These are phyloP conservation scores for Sminthopsis crassicaudata DNA, from an alignment of 2,113 vertebrate genomes.

Conservation along the genomic window DNA sequence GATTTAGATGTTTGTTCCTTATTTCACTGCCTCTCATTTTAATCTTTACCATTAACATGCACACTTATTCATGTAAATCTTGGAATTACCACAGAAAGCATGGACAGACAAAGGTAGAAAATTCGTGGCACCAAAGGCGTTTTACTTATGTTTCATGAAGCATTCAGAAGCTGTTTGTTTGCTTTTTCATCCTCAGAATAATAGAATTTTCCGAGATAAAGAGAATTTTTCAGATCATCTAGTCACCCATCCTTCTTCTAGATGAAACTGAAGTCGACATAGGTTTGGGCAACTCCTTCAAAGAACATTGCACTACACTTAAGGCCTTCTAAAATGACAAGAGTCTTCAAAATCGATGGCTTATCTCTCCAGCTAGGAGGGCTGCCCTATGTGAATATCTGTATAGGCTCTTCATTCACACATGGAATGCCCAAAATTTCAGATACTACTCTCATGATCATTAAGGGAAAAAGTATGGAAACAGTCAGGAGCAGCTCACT, in stretches of 20 bases:
- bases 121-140: slow-evolving; percentile 35
- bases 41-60: slow-evolving; percentile 42
- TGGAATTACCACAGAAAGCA: slow-evolving; percentile 14
- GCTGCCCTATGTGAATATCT: neutral
- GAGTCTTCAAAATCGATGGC: neutral
- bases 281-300: neutral
- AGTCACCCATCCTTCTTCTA: neutral
- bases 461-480: neutral
- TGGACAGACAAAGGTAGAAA: slow-evolving; percentile 16
- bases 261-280: neutral
- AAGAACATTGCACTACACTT: neutral
- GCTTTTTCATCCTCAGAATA: slow-evolving; percentile 47
- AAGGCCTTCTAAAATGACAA: neutral
- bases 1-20: slow-evolving; percentile 47
- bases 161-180: slow-evolving; percentile 34
- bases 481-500: neutral
- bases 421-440: neutral
- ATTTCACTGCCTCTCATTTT: slow-evolving; percentile 62
- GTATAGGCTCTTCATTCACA: neutral
- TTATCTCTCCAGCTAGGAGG: neutral
- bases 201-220: slow-evolving; percentile 24
- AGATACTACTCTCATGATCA: neutral
- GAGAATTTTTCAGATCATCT: slow-evolving; percentile 40
- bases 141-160: slow-evolving; percentile 53
- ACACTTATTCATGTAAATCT: slow-evolving; percentile 50